Percentiles rank a stretch among this genome's conserved stretches.
These are phyloP conservation scores for Bradypus variegatus DNA, from an alignment of 2,797 vertebrate species.

Conservation along the genomic window DNA sequence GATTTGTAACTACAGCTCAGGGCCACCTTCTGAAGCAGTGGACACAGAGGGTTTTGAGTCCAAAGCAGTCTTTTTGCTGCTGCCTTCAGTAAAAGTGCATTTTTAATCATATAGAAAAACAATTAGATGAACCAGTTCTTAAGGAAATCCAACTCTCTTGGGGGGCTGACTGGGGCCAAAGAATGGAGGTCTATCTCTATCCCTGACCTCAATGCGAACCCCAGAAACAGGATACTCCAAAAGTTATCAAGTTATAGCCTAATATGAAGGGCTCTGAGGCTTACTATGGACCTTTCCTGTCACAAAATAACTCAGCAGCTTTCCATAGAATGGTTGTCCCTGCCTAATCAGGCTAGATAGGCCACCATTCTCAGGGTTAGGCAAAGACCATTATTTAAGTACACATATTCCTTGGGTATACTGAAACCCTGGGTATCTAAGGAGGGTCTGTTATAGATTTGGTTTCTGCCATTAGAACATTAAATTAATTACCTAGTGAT, in stretches of 20 bases:
- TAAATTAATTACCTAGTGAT: not conserved
- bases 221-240: not conserved
- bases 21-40: constrained; percentile 78
- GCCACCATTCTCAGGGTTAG: not conserved
- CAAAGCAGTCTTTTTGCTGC: constrained; percentile 73
- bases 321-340: not conserved
- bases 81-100: not conserved
- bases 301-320: not conserved
- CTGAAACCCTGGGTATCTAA: not conserved
- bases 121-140: constrained; percentile 14
- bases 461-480: constrained; percentile 11
- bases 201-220: not conserved
- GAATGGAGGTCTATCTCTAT: not conserved
- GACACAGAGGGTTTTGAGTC: constrained; percentile 75
- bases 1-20: constrained; percentile 90
- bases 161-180: not conserved
- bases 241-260: not conserved
- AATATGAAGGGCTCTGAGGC: not conserved
- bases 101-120: not conserved
- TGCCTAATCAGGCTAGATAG: not conserved
- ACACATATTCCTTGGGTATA: not conserved
- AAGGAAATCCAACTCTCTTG: not conserved
- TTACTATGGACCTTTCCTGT: not conserved
- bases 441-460: not conserved
- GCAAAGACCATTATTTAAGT: not conserved